These are phyloP conservation scores for Carettochelys insculpta DNA, from an alignment of 2,113 vertebrate species.

Conservation along the genomic window DNA sequence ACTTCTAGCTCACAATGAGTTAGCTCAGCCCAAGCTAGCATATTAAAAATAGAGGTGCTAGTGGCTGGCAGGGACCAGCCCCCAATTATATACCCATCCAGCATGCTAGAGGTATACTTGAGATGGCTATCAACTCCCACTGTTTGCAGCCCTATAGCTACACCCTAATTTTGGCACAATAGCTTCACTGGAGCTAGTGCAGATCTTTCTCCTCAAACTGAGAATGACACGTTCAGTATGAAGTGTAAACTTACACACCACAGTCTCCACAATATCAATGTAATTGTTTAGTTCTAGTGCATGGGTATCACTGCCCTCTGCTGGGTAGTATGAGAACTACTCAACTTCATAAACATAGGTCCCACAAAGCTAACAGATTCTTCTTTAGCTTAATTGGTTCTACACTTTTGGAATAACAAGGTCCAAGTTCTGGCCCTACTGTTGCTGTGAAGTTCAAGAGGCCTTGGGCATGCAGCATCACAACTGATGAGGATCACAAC, in stretches of 20 bases:
- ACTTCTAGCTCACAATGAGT: no score
- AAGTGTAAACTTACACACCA: neutral
- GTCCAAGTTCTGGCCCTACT: neutral
- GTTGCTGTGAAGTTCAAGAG: neutral
- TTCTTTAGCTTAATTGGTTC: neutral
- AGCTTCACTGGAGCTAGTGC: neutral
- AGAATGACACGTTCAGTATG: neutral
- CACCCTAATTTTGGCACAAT: no score
- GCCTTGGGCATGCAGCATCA: neutral
- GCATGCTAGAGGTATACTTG: no score
- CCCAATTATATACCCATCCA: no score
- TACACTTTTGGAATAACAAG: neutral
- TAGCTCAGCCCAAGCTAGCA: neutral
- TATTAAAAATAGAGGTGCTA: no score
- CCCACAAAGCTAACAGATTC: neutral
- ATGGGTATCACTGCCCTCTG: neutral
- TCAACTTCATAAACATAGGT: neutral
- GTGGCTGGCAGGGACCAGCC: no score
- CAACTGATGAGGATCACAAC: neutral
- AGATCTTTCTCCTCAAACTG: no score
- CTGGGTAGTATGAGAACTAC: fast-evolving
- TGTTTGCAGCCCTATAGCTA: neutral
- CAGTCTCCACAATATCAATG: neutral
- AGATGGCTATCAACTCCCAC: no score
- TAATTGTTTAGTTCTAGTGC: neutral